Percentiles rank a stretch among this genome's conserved stretches.
phyloP scores from a whole-genome alignment of 2,797 vertebrate species.

The Serranus cabrilla region DNA sequence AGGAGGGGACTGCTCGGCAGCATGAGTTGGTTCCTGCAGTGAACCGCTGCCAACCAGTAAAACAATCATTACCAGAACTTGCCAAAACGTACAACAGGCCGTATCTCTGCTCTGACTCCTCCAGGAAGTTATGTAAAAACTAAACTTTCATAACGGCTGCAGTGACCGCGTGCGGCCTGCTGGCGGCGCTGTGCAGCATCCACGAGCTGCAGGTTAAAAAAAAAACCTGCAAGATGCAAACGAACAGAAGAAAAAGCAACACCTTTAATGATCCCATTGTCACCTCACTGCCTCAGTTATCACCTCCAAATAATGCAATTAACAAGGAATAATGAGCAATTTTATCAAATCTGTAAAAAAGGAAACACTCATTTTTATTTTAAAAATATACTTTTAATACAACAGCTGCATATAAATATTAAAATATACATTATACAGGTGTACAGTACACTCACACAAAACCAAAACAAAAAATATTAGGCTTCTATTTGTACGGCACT shows the following conservation, averaged over 20 bases:
- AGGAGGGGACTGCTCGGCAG: background rate
- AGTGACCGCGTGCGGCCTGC: slow-evolving; percentile 11
- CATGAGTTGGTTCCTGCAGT: background rate
- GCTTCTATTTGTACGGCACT: slow-evolving; percentile 87
- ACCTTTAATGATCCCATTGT: slow-evolving; percentile 1
- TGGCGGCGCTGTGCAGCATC: slow-evolving; percentile 42
- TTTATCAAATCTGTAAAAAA: too few species aligned
- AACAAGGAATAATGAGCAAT: too few species aligned
- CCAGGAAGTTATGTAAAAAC: slow-evolving; percentile 9
- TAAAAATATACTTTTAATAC: slow-evolving; percentile 88
- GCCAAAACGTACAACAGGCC: background rate
- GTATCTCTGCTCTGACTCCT: background rate
- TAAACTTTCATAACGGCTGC: background rate
- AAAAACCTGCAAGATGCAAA: background rate
- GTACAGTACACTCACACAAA: slow-evolving; percentile 84
- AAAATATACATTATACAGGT: slow-evolving; percentile 88
- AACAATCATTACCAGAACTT: background rate
- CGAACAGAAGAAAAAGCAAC: background rate
- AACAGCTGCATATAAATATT: slow-evolving; percentile 89
- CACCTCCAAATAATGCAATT: background rate
- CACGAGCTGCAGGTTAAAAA: background rate
- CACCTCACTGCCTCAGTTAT: background rate
- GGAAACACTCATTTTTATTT: slow-evolving; percentile 66
- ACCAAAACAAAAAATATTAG: slow-evolving; percentile 82
- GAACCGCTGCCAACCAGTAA: background rate